These are phyloP conservation scores for Myripristis jacobus DNA, from an alignment of 2,797 vertebrate species.

Conservation along the genomic window DNA sequence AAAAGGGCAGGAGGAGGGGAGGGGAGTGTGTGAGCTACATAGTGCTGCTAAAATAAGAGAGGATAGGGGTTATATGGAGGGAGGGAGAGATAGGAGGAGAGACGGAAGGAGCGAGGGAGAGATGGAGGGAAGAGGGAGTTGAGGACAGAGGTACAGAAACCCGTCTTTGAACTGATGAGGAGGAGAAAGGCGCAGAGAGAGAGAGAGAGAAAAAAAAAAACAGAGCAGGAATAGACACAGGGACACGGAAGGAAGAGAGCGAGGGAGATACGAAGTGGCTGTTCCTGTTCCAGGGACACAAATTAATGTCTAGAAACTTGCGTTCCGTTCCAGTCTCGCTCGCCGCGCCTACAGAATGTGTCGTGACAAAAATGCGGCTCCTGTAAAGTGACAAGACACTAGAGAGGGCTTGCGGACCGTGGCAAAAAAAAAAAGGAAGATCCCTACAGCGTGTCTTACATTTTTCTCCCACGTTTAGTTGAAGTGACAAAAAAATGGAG, in stretches of 20 bases:
- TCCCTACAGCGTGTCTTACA: neutral
- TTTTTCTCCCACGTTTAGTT: neutral
- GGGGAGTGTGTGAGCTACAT: slow-evolving; percentile 1
- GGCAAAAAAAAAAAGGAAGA: neutral
- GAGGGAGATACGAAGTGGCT: no score
- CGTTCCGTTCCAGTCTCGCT: no score
- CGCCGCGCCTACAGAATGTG: no score
- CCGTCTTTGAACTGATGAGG: slow-evolving; percentile 19
- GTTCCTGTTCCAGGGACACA: neutral
- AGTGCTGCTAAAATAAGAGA: slow-evolving; percentile 25
- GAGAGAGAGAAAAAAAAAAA: neutral
- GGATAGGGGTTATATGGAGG: slow-evolving; percentile 15
- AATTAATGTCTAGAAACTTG: neutral
- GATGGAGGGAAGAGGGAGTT: neutral
- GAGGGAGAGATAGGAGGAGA: slow-evolving; percentile 24
- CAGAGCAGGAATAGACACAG: neutral
- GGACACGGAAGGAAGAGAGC: neutral
- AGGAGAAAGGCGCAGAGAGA: slow-evolving; percentile 8
- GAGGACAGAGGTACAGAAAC: slow-evolving; percentile 24
- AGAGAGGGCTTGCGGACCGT: no score
- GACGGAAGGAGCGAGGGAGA: slow-evolving; percentile 6
- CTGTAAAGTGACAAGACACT: neutral
- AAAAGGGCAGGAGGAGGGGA: neutral
- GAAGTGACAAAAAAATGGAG: no score
- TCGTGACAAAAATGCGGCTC: no score